Percentiles rank a stretch among this genome's conserved stretches.
Evolutionary conservation across 2,113 vertebrate genomes (phyloP).

Genomic region (Seriola quinqueradiata): DNA sequence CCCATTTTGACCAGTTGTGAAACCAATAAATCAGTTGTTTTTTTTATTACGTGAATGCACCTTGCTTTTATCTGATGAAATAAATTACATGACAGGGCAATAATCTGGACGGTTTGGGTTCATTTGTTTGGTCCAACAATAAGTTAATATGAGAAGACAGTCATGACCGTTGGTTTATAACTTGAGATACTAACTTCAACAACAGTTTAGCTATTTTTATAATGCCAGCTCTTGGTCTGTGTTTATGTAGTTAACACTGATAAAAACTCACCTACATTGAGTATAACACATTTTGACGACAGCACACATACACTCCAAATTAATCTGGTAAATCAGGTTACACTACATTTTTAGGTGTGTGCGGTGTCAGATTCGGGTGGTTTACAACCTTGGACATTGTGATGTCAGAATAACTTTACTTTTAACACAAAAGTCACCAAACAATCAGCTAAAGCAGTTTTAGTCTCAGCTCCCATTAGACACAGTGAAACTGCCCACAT

Average conservation of each 20-base stretch:
- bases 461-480: no score
- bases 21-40: neutral
- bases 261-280: neutral
- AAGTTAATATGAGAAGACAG: neutral
- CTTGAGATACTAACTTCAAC: neutral
- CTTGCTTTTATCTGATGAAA: neutral
- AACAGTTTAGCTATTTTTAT: neutral
- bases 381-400: neutral
- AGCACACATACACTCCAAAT: neutral
- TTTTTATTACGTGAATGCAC: neutral
- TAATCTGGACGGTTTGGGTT: neutral
- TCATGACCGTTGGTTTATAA: neutral
- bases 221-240: neutral
- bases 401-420: neutral
- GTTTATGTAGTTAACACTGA: no score
- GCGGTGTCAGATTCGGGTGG: fast-evolving
- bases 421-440: neutral
- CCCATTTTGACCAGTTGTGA: neutral
- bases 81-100: neutral
- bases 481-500: neutral
- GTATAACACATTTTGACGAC: neutral
- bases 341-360: constrained; percentile 32
- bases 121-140: neutral
- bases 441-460: neutral
- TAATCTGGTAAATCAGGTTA: neutral